phyloP scores from a whole-genome alignment of 2,113 vertebrate species.

The Nyctibius bracteatus region DNA sequence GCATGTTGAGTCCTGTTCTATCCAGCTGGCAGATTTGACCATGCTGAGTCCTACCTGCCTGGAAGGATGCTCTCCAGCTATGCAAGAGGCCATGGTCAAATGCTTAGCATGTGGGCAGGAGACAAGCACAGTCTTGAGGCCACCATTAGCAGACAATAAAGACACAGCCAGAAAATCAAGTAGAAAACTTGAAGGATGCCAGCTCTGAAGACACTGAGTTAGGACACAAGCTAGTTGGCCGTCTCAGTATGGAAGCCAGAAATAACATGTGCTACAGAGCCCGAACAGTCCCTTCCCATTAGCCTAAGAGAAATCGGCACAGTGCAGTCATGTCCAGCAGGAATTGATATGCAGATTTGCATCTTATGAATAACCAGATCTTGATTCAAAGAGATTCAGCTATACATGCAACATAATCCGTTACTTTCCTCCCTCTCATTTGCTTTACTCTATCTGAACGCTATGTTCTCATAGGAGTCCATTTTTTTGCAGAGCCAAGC shows the following conservation, averaged over 20 bases:
- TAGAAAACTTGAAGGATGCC: not conserved
- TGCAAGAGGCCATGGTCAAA: not conserved
- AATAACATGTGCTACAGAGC: not conserved
- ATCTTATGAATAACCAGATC: not conserved
- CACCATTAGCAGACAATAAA: not conserved
- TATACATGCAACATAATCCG: not conserved
- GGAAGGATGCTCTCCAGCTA: constrained; percentile 9
- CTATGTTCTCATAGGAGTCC: not conserved
- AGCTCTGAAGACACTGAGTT: not conserved
- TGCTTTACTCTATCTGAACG: not conserved
- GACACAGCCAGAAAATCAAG: not conserved
- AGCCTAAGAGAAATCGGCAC: not conserved
- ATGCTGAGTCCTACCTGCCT: not conserved
- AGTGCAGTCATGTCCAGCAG: not conserved
- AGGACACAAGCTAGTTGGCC: not conserved
- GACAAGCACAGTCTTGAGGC: not conserved
- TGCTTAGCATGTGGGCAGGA: not conserved
- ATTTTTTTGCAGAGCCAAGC: not conserved
- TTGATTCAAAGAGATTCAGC: not conserved
- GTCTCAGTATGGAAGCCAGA: not conserved
- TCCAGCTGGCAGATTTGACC: not conserved
- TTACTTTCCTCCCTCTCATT: not conserved
- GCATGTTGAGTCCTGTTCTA: not conserved
- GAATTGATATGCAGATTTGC: not conserved
- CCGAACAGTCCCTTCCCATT: not conserved